Evolutionary conservation across 2,888 invertebrate species (phyloP).

Genomic region (Diploptera punctata): DNA sequence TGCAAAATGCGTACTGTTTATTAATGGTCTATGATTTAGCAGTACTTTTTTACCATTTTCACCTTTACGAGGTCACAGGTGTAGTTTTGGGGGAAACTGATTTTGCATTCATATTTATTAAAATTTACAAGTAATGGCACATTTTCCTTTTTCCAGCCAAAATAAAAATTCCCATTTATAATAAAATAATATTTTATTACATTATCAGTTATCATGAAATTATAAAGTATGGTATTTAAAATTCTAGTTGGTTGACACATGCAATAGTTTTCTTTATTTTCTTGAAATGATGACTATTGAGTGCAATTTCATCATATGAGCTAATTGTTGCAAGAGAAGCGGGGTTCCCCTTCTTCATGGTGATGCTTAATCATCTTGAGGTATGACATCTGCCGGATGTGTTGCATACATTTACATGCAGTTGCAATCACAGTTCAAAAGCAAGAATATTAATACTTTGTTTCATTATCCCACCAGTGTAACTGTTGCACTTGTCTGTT

Average conservation of each 20-base stretch:
- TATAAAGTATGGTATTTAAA: background rate
- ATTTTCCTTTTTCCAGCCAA: background rate
- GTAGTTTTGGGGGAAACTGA: background rate
- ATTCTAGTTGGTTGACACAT: background rate
- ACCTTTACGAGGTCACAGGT: background rate
- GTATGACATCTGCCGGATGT: too few relatives aligned
- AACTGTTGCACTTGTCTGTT: background rate
- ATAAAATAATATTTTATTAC: slow-evolving; percentile 9
- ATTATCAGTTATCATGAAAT: too few relatives aligned
- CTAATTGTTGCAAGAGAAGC: too few relatives aligned
- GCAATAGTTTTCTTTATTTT: background rate
- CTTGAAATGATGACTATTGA: background rate
- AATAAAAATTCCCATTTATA: background rate
- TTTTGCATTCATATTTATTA: background rate
- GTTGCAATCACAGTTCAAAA: too few relatives aligned
- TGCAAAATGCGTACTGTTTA: background rate
- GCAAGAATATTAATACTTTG: too few relatives aligned
- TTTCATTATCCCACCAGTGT: too few relatives aligned
- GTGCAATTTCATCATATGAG: too few relatives aligned
- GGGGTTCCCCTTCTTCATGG: too few relatives aligned
- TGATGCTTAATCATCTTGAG: too few relatives aligned
- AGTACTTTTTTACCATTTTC: background rate
- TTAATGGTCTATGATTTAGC: too few relatives aligned
- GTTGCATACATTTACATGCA: too few relatives aligned
- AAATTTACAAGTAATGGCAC: background rate